phyloP scores from a whole-genome alignment of 2,797 vertebrate genomes.

The Heteromormyrus szaboi region DNA sequence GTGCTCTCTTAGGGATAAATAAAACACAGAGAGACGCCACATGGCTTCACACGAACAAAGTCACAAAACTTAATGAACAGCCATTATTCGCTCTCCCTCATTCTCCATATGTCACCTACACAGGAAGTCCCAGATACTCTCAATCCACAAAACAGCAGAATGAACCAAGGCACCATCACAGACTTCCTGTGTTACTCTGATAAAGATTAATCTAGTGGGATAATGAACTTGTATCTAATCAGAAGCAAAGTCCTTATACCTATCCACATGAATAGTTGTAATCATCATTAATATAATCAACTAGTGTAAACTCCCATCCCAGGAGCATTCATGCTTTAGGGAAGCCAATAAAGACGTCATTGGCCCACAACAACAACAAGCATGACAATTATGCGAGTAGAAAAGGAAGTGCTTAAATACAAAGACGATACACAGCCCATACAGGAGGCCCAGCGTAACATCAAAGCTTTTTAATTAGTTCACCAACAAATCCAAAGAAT shows the following conservation, averaged over 20 bases:
- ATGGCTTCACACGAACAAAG: not conserved
- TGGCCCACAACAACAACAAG: not conserved
- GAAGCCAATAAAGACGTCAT: not conserved
- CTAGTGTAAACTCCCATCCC: not conserved
- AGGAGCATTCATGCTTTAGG: not conserved
- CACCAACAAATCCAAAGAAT: not conserved
- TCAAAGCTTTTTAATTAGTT: not conserved
- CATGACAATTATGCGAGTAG: not conserved
- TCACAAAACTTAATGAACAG: not conserved
- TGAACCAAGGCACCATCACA: not conserved
- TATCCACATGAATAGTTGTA: not conserved
- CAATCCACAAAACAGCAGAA: not conserved
- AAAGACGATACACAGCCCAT: not conserved
- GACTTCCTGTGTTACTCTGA: not conserved
- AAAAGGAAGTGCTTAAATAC: not conserved
- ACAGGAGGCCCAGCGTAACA: not conserved
- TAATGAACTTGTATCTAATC: not conserved
- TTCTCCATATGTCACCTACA: constrained; percentile 3
- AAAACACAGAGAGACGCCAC: not conserved
- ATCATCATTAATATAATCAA: constrained; percentile 11
- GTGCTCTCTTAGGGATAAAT: not conserved
- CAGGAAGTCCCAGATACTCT: not conserved
- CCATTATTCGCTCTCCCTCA: not conserved
- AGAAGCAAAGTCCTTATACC: constrained; percentile 7
- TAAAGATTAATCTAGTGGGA: constrained; percentile 12